Base-by-base conservation (phyloP, 2,113 vertebrate species). In the Alligator sinensis region DNA sequence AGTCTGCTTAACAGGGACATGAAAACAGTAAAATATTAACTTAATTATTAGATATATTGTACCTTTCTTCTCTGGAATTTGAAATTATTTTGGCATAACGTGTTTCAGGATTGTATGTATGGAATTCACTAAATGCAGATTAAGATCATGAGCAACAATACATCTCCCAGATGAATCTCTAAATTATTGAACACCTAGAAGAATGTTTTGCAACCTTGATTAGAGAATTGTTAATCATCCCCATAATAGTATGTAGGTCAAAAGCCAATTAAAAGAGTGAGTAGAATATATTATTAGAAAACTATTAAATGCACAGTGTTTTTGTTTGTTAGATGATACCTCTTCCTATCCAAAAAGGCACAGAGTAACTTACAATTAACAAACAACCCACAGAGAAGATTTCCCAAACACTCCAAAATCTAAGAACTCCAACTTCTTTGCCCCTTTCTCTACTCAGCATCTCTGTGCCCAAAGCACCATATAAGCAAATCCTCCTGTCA, bases 151-250 rank as follows among this genome's bases (percentile, higher is more conserved):
- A 94, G 78, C 83, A 88, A 95, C 94, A 90, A 93, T 95, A 90
- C 77, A 93, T 76, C 87, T 97, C 95, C 96, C 93, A 89, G 63
- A 91, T 11, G 57, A 62, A 87, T 92, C 47, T 24, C 89, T 98
- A 95, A 98, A 98, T 97, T 97, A 98, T 95, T 97, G 94, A 98
- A 96, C 94, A 96, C 87, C 93, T 86, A 90, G 72, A 90, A 90
- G 91, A 96, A 94, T 86, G 80, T 89, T 96, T 91, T 96, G 92
- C 91, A 97, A 27, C 89, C 96, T 96, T 97, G 96, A 97, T 96
- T 96, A 94, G 91, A 96, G 95, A 96, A 97, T 91, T 97, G 82
- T 94, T 97, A 97, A 97, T 97, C 96, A 97, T 84, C 86, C 70
- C 59, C 38, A 80, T 92, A 89, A 86, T 91, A 76, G 80, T 96